phyloP scores from a whole-genome alignment of 2,888 invertebrate species.

The Schizaphis graminum region DNA sequence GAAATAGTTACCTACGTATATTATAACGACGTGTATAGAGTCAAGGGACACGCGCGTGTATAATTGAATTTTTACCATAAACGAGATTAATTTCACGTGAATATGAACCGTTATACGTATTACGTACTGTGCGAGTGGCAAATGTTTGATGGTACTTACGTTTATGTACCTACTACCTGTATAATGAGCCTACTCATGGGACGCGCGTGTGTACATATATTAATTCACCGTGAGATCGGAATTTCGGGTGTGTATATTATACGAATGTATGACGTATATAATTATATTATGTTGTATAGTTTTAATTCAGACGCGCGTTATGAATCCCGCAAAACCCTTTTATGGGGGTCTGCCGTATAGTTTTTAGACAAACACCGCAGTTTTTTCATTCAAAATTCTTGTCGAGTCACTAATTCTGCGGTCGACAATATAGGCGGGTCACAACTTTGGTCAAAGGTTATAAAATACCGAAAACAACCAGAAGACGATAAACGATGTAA shows the following conservation, averaged over 20 bases:
- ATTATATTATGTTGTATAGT: not conserved
- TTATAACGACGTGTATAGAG: not conserved
- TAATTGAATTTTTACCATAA: slow-evolving; percentile 30
- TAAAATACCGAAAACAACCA: not conserved
- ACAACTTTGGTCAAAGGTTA: not conserved
- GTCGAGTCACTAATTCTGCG: not conserved
- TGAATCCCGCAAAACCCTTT: not conserved
- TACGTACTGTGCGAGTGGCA: not conserved
- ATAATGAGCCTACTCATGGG: slow-evolving; percentile 33
- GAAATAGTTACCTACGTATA: not conserved
- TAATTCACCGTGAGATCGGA: slow-evolving; percentile 20
- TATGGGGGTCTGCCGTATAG: not conserved
- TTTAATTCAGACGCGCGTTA: not conserved
- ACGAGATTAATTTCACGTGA: slow-evolving; percentile 27
- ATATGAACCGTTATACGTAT: not conserved
- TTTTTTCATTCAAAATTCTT: not conserved
- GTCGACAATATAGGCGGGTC: not conserved
- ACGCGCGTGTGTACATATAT: not conserved
- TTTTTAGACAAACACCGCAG: not conserved
- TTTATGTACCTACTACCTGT: slow-evolving; percentile 18
- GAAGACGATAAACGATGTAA: not conserved
- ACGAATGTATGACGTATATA: not conserved
- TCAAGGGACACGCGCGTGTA: not conserved
- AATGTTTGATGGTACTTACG: slow-evolving; percentile 18
- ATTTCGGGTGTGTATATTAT: not conserved